Evolutionary conservation across 2,797 vertebrate species (phyloP).

Genomic region (Notoglanidium macrostoma): DNA sequence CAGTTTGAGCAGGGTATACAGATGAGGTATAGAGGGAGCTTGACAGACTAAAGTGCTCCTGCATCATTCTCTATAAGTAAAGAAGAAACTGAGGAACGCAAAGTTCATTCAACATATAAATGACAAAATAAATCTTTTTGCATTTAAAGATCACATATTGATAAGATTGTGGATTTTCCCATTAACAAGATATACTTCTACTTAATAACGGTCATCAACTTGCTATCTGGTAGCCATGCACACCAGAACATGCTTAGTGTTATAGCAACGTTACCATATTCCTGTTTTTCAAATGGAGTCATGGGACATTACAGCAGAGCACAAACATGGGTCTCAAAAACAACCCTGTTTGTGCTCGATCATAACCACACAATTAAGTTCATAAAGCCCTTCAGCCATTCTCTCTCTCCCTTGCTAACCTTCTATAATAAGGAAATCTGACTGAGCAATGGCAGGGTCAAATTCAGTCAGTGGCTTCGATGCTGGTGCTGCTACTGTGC

Average conservation of each 20-base stretch:
- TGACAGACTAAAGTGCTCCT: not conserved
- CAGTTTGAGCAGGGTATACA: not conserved
- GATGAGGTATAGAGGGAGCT: not conserved
- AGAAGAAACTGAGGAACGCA: not conserved
- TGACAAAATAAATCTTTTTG: not conserved
- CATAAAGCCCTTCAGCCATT: not conserved
- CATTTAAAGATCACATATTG: not conserved
- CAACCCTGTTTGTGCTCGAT: not conserved
- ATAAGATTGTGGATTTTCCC: not conserved
- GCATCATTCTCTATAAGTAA: not conserved
- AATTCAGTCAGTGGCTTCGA: slow-evolving; percentile 39
- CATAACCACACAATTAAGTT: not conserved
- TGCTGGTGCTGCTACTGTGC: slow-evolving; percentile 3
- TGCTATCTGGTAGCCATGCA: not conserved
- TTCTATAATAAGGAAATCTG: slow-evolving; percentile 1
- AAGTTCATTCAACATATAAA: not conserved
- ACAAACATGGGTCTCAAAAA: not conserved
- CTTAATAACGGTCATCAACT: not conserved
- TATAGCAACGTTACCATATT: not conserved
- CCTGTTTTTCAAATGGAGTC: not conserved
- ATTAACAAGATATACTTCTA: not conserved
- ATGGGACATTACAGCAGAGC: not conserved
- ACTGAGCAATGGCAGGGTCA: slow-evolving; percentile 46
- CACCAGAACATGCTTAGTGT: not conserved
- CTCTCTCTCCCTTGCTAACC: not conserved